Percentiles rank a stretch among this genome's conserved stretches.
These are phyloP conservation scores for Ceratina calcarata DNA, from an alignment of 1,140 invertebrate species.

Conservation along the genomic window DNA sequence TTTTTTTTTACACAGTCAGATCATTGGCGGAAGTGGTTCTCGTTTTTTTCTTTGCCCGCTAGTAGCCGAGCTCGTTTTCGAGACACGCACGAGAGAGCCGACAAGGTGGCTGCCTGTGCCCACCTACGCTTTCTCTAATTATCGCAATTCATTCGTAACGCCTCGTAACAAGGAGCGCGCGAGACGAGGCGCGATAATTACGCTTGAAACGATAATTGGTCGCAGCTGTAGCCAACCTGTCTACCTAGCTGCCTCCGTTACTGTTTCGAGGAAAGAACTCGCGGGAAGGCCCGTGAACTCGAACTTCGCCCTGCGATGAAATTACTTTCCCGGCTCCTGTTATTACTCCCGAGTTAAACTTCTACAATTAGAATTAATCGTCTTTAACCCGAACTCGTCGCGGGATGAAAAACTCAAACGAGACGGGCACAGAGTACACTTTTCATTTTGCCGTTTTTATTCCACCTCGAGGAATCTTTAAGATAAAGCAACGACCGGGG, in stretches of 20 bases:
- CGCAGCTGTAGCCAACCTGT: constrained; percentile 4
- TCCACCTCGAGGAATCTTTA: not conserved
- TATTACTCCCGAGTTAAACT: not conserved
- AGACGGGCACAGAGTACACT: not conserved
- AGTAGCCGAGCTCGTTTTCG: no score
- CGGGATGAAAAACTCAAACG: not conserved
- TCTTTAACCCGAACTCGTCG: no score
- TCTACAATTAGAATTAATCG: not conserved
- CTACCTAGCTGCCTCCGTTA: not conserved
- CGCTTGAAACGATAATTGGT: constrained; percentile 53
- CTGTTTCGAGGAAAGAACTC: not conserved
- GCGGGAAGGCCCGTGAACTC: not conserved
- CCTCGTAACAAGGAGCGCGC: constrained; percentile 25
- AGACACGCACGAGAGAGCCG: not conserved
- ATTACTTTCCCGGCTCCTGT: not conserved
- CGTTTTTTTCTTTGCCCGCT: not conserved
- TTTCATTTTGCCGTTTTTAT: no score
- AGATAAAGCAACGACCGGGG: not conserved
- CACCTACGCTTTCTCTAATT: constrained; percentile 58
- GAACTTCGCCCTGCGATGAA: not conserved
- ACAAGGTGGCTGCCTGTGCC: not conserved
- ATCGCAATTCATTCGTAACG: constrained; percentile 54
- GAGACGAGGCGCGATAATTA: constrained; percentile 45
- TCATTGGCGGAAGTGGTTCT: not conserved
- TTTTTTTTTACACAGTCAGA: not conserved